Conservation (phyloP, 2,797 vertebrate species). For the Momotus momota region DNA sequence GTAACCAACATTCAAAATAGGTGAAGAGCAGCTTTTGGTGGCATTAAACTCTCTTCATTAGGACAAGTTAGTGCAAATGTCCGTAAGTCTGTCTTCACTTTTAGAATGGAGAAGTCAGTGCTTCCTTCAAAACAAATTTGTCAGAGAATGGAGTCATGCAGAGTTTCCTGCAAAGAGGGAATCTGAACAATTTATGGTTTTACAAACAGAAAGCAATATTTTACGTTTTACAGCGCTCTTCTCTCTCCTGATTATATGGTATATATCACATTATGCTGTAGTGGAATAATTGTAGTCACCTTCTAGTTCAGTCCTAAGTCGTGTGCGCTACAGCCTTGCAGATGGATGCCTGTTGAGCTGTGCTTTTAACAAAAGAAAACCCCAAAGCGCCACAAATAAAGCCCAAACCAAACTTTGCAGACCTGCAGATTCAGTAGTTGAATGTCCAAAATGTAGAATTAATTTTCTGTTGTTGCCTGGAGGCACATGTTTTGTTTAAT, state of each 20-base stretch:
- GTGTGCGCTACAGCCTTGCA: neutral
- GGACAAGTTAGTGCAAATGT: neutral
- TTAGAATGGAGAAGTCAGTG: neutral
- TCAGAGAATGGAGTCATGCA: neutral
- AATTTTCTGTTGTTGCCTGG: neutral
- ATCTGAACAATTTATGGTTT: neutral
- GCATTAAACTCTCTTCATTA: neutral
- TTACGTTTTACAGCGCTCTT: neutral
- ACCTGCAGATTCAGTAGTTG: neutral
- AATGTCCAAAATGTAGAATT: neutral
- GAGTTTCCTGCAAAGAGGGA: neutral
- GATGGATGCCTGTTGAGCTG: neutral
- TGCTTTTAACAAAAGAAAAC: neutral
- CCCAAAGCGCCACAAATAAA: neutral
- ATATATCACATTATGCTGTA: rapidly evolving
- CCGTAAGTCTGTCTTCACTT: neutral
- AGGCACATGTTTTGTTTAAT: neutral
- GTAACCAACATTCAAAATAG: neutral
- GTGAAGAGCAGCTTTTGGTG: neutral
- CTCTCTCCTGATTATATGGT: neutral
- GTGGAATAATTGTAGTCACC: neutral
- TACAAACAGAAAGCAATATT: neutral
- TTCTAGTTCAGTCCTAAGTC: neutral
- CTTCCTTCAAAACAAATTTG: neutral
- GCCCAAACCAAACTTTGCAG: neutral